Conservation (phyloP, 2,888 invertebrate species). For the Clivina fossor region DNA sequence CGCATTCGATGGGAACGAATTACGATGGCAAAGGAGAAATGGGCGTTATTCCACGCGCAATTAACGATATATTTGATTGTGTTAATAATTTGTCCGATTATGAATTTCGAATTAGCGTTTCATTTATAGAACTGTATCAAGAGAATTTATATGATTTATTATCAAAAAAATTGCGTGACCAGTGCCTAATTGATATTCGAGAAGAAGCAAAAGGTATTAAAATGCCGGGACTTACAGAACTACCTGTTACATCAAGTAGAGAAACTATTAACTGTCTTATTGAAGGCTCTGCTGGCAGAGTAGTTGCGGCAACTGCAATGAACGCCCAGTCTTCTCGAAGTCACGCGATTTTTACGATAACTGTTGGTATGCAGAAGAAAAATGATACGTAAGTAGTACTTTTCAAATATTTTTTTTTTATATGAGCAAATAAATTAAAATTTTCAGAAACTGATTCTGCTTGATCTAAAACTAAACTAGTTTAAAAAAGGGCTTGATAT, state of each 20-base stretch:
- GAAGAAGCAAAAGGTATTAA: constrained; percentile 71
- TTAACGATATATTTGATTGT: constrained; percentile 76
- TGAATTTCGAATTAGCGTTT: constrained; percentile 71
- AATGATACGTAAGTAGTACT: constrained; percentile 61
- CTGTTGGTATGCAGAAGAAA: constrained; percentile 65
- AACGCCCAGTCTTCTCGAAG: constrained; percentile 85
- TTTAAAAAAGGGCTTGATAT: no score
- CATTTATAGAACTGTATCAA: constrained; percentile 88
- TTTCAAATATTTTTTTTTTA: no score
- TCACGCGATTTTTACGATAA: constrained; percentile 85
- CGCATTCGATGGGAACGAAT: constrained; percentile 88
- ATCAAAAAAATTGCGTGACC: constrained; percentile 65
- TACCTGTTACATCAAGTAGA: constrained; percentile 60
- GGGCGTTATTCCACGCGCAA: constrained; percentile 87
- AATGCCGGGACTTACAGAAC: constrained; percentile 68
- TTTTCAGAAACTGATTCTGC: no score
- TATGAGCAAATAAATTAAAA: no score
- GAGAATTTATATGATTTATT: constrained; percentile 86
- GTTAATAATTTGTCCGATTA: constrained; percentile 63
- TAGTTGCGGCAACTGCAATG: constrained; percentile 91
- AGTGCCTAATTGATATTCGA: constrained; percentile 76
- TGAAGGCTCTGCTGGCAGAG: constrained; percentile 73
- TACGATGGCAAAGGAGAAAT: constrained; percentile 65
- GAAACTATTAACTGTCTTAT: constrained; percentile 70
- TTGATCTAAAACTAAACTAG: no score